Conservation (phyloP, 2,113 vertebrate genomes). For the Meriones unguiculatus region DNA sequence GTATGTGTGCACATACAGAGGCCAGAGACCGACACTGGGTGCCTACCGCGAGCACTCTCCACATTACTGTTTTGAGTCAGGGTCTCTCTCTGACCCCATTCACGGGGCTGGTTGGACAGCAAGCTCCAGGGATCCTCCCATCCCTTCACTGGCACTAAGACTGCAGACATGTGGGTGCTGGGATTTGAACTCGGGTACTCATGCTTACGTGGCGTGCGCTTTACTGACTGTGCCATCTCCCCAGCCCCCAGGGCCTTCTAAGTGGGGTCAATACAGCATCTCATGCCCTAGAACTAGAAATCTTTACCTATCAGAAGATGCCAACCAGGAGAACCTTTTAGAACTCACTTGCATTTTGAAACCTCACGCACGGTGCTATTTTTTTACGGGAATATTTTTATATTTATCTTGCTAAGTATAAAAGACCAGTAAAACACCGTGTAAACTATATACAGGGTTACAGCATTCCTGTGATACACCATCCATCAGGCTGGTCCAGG, state of each 20-base stretch:
- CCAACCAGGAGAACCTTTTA: constrained; percentile 11
- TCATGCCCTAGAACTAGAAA: constrained; percentile 32
- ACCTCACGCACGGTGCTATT: constrained; percentile 25
- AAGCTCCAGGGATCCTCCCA: not conserved
- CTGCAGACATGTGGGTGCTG: not conserved
- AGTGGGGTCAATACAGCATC: not conserved
- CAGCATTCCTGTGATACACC: not conserved
- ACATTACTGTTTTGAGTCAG: too few species aligned
- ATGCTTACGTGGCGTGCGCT: not conserved
- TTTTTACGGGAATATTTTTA: constrained; percentile 55
- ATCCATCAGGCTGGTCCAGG: not conserved
- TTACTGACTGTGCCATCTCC: not conserved
- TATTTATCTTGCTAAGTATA: constrained; percentile 50
- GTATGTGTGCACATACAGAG: not conserved
- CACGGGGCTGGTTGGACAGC: too few species aligned
- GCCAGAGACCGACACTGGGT: not conserved
- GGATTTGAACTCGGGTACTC: not conserved
- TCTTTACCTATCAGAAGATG: constrained; percentile 16
- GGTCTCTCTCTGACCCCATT: not conserved
- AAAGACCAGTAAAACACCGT: constrained; percentile 30
- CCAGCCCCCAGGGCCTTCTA: not conserved
- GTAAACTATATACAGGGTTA: not conserved
- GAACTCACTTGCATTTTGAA: constrained; percentile 55
- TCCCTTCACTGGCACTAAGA: too few species aligned
- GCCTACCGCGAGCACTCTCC: not conserved